Conservation (phyloP, 1,140 invertebrate species). For the Myzus persicae region DNA sequence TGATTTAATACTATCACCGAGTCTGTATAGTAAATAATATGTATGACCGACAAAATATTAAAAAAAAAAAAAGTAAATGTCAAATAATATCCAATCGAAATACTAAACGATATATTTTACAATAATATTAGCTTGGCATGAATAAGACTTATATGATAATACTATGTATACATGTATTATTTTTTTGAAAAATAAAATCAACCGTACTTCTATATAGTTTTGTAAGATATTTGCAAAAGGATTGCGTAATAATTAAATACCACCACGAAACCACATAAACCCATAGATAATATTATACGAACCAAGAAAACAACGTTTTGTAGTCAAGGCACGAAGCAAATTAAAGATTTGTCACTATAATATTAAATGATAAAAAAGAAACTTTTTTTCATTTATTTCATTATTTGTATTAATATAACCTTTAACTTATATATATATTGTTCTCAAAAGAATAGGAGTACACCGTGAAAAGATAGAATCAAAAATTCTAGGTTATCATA, state of each 20-base stretch:
- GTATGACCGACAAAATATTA: neutral
- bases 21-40: neutral
- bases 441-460: neutral
- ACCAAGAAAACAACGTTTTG: neutral
- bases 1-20: neutral
- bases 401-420: neutral
- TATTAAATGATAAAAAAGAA: neutral
- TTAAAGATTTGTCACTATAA: neutral
- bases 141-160: neutral
- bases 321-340: neutral
- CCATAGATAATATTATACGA: neutral
- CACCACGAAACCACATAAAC: neutral
- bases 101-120: neutral
- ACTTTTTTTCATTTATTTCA: slow-evolving; percentile 7
- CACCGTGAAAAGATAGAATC: slow-evolving; percentile 5
- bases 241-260: neutral
- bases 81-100: neutral
- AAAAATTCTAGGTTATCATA: slow-evolving; percentile 29
- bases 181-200: neutral
- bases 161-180: neutral
- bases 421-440: neutral
- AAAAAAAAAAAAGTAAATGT: neutral
- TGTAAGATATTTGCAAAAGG: neutral
- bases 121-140: neutral
- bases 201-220: neutral